A percentile compares a stretch with the other conserved stretches of the same genome.
Evolutionary conservation across 2,888 invertebrate genomes (phyloP).

Genomic region (Phorcus lineatus): DNA sequence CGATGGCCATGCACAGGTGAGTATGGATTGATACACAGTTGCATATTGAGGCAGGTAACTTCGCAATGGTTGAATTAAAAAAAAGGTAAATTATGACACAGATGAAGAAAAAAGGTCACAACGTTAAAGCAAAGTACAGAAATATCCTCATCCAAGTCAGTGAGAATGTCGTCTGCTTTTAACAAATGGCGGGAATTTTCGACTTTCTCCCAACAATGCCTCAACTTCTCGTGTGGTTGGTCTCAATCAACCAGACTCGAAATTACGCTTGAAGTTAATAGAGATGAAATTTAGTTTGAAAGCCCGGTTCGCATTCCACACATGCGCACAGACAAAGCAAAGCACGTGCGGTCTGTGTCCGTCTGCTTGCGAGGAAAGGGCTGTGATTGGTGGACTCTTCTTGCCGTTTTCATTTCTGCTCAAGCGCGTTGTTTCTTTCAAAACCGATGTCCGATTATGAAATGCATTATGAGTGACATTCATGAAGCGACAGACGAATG

Average conservation of each 20-base stretch:
- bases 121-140: no score
- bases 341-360: constrained; percentile 1
- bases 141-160: neutral
- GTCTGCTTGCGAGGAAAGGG: neutral
- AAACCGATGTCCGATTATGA: neutral
- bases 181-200: constrained; percentile 19
- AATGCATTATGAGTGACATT: neutral
- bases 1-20: no score
- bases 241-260: neutral
- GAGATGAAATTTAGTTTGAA: constrained; percentile 9
- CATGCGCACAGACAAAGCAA: neutral
- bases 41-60: no score
- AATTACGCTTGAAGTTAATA: constrained; percentile 18
- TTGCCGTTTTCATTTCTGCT: neutral
- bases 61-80: no score
- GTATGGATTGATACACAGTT: no score
- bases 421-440: neutral
- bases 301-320: neutral
- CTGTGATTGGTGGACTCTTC: neutral
- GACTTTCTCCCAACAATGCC: constrained; percentile 8
- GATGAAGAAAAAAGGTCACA: no score
- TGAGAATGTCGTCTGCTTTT: neutral
- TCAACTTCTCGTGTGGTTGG: neutral
- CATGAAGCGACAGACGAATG: neutral
- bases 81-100: no score